Base-by-base conservation (phyloP, 2,888 invertebrate species). In the Acanthosepion pharaonis region DNA sequence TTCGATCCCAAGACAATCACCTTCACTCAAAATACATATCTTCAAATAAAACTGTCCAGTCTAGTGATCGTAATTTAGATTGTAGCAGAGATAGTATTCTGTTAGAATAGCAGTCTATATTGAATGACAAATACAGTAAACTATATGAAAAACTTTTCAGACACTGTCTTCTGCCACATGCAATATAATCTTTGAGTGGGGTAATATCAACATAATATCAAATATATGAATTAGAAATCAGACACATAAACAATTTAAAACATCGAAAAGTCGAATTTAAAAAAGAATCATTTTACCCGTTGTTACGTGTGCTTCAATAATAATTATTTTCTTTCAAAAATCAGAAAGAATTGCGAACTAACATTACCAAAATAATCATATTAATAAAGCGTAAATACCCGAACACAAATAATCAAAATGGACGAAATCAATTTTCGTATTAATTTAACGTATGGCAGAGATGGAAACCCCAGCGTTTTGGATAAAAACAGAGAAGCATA, bases 341-440 rank as follows among this genome's bases (percentile, higher is more conserved):
- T 78, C n/a, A 9, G 4, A 8, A 78, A 78, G 5, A n/a, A n/a
- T 1, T 59, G 5, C 2, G 15, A 55, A 59, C 5, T 20, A 59
- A 59, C 59, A 59, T 59, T 23, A 23, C 20, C 59, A 78, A 78
- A 15, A 78, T 78, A 78, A 78, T 9, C 33, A n/a, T 8, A 25
- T 6, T 64, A 8, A 64, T 64, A 64, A 64, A 25, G 55, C 8
- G 78, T 28, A 28, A 78, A 78, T 78, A 25, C 9, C n/a, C 25
- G 33, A 11, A 91, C 18, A 91, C 5, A 20, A 92, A 48, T 11
- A 92, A 93, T 11, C 59, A 95, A 92, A 49, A 95, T 95, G 95
- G 95, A 95, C n/a, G 96, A 96, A 93, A 95, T 96, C 49, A 96
- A 96, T 95, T 95, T 97, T 51, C 96, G 96, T 94, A 95, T 97